These are phyloP conservation scores for Strix uralensis DNA, from an alignment of 2,113 vertebrate genomes.

Conservation along the genomic window DNA sequence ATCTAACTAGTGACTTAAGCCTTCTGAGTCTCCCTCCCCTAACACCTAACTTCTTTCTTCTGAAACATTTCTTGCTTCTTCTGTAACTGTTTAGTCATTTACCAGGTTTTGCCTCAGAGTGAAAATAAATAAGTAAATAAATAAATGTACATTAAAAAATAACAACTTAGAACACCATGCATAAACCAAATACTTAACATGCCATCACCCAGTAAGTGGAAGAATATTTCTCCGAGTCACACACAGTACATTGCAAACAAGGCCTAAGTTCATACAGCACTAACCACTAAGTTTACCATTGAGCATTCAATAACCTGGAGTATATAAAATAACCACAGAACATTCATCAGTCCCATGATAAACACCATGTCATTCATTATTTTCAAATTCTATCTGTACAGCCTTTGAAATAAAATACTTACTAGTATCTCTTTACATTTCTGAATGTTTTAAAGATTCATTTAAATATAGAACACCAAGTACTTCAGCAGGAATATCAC, in stretches of 20 bases:
- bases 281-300: neutral
- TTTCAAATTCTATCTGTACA: neutral
- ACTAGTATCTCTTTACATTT: neutral
- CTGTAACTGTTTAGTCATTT: neutral
- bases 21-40: neutral
- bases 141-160: neutral
- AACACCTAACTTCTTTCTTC: neutral
- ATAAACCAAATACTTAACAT: neutral
- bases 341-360: neutral
- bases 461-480: neutral
- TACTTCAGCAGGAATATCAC: neutral
- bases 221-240: neutral
- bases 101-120: neutral
- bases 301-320: neutral
- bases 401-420: neutral
- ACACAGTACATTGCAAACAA: neutral
- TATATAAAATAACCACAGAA: neutral
- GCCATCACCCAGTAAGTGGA: neutral
- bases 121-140: neutral
- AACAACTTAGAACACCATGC: neutral
- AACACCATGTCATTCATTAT: neutral
- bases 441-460: neutral
- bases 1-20: neutral
- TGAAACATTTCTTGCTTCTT: neutral
- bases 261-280: neutral